Evolutionary conservation across 2,113 vertebrate genomes (phyloP).

Genomic region (Mungos mungo): DNA sequence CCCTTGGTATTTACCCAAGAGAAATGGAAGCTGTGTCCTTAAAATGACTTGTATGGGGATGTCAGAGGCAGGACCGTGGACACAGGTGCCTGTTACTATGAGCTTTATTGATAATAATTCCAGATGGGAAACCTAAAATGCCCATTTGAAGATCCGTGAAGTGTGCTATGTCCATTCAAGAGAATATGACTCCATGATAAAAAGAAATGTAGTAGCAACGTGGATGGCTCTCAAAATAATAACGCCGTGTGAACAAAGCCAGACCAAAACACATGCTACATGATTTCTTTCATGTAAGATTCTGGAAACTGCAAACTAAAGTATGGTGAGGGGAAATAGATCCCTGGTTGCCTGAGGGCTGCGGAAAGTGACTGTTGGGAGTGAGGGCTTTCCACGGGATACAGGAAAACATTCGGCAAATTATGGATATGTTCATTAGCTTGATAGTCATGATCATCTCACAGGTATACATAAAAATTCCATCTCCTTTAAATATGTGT

Average conservation of each 20-base stretch:
- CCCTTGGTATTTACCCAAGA: neutral
- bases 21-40: neutral
- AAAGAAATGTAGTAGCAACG: neutral
- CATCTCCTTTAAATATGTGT: neutral
- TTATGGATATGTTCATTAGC: neutral
- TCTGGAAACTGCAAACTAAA: neutral
- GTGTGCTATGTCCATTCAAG: neutral
- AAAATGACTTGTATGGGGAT: neutral
- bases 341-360: neutral
- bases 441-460: neutral
- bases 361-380: neutral
- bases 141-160: neutral
- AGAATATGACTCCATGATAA: neutral
- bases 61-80: neutral
- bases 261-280: neutral
- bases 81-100: neutral
- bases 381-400: neutral
- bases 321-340: neutral
- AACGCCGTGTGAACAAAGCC: neutral
- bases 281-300: neutral
- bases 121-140: neutral
- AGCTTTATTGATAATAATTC: neutral
- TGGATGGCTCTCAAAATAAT: neutral
- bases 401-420: neutral
- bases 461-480: neutral